Evolutionary conservation across 2,888 invertebrate genomes (phyloP), one percentile per base, ranked within the genome.

Genomic region (Andrena fulva): DNA sequence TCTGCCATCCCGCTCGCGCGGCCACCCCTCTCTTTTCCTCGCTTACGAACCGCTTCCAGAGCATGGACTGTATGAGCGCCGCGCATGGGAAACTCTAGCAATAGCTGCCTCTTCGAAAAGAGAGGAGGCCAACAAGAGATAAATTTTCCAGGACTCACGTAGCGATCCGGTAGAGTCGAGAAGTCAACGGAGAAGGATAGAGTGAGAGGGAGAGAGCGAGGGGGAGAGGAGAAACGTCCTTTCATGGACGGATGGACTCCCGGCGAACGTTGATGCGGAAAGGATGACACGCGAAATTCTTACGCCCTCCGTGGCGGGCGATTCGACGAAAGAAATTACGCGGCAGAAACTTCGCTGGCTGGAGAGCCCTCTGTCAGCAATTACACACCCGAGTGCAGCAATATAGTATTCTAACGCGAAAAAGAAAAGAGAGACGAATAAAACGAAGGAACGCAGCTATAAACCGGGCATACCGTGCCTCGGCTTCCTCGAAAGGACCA

Each of bases 101-200:
- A 70, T 72, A 54, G 59, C 16, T 56, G 35, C 31, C 60, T 33
- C 62, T 48, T 59, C 54, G 68, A 68, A 66, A 68, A 73, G 71
- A 64, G 56, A 48, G 42, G 27, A 77, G 59, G 78, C 78, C 77
- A 69, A 56, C 54, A 69, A 42, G 71, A 82, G 77, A 83, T 80
- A 84, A 78, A 84, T 87, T 87, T 84, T 82, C 84, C 80, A 66
- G 74, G 74, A 6, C 76, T 84, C 80, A 75, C 78, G 83, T 68
- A 35, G 75, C 60, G 76, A 83, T 69, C 69, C 56, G 50, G 63
- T 59, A 60, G 29, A 62, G 68, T 71, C 63, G 52, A 77, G 52
- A 73, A 82, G 52, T 75, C 56, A 60, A 56, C 29, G 60, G 29
- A 29, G 48, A 50, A 50, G 54, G 66, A 8, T 31, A 10, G 27